Conservation (phyloP, 35 echinoderm and acorn worm genomes). For the Diadema setosum region DNA sequence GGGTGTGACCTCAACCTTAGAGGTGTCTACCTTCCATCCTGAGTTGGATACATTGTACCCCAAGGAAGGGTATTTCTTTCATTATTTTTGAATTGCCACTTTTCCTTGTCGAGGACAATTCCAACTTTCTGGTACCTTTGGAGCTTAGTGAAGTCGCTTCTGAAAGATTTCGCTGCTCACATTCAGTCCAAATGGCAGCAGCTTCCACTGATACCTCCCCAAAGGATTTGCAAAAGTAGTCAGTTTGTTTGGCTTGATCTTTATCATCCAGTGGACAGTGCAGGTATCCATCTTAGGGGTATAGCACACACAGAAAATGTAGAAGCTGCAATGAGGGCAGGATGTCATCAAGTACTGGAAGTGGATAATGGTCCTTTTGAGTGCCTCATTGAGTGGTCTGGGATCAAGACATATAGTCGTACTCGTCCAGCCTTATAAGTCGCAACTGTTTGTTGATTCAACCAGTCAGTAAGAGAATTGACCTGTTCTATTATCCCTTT, state of each 20-base stretch:
- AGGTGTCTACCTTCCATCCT: conserved; percentile 10
- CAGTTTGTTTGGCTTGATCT: conserved; percentile 38
- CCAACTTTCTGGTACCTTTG: conserved; percentile 44
- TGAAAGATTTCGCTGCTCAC: conserved; percentile 67
- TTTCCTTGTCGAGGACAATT: conserved; percentile 47
- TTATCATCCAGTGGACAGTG: conserved; percentile 63
- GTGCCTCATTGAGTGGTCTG: conserved; percentile 21
- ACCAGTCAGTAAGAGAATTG: conserved; percentile 20
- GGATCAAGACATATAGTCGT: conserved; percentile 54
- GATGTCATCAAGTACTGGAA: conserved; percentile 17
- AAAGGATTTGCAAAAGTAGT: conserved; percentile 55
- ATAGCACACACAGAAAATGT: neutral
- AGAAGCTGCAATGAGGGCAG: neutral
- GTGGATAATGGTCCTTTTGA: conserved; percentile 1
- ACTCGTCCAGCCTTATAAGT: conserved; percentile 43
- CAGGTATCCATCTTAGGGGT: conserved; percentile 23
- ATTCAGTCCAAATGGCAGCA: conserved; percentile 67
- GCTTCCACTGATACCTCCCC: conserved; percentile 60
- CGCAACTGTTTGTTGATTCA: neutral
- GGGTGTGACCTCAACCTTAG: conserved; percentile 23
- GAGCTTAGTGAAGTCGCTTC: conserved; percentile 13
- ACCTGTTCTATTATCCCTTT: neutral
- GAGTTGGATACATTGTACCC: conserved; percentile 42
- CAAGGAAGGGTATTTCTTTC: conserved; percentile 25
- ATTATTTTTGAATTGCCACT: conserved; percentile 33